Conservation (phyloP, 1,140 invertebrate genomes). For the Protaetia brevitarsis region DNA sequence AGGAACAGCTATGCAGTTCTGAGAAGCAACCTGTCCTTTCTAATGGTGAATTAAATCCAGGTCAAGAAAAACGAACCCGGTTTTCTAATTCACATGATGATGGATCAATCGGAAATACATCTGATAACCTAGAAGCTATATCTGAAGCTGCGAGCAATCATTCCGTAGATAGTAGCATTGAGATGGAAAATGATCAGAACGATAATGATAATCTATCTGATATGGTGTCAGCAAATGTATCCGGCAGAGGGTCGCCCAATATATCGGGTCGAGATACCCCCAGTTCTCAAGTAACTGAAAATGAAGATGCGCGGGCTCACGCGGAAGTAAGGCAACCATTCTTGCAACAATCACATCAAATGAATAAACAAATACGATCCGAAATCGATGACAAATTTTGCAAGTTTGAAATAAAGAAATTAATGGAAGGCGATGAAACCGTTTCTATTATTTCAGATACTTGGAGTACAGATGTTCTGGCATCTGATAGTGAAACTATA, state of each 20-base stretch:
- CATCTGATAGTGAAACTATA: constrained; percentile 89
- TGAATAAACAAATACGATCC: constrained; percentile 72
- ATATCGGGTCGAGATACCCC: constrained; percentile 88
- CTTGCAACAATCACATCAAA: constrained; percentile 53
- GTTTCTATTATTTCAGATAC: constrained; percentile 94
- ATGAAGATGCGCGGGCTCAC: constrained; percentile 59
- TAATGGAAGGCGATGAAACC: constrained; percentile 85
- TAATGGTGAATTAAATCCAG: constrained; percentile 33
- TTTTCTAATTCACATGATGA: constrained; percentile 90
- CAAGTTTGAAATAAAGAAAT: constrained; percentile 93
- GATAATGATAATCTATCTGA: constrained; percentile 91
- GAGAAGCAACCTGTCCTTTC: neutral
- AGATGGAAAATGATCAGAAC: constrained; percentile 78
- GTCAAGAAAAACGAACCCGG: constrained; percentile 49
- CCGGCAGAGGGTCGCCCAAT: constrained; percentile 77
- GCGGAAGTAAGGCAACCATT: constrained; percentile 51
- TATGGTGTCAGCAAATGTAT: constrained; percentile 96
- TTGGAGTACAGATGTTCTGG: constrained; percentile 95
- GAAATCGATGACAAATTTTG: constrained; percentile 99
- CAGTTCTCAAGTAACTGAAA: constrained; percentile 79
- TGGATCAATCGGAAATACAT: constrained; percentile 80
- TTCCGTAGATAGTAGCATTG: constrained; percentile 88
- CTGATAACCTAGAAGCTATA: constrained; percentile 90
- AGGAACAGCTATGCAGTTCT: neutral
- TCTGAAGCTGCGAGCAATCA: constrained; percentile 93